These are phyloP conservation scores for Neodiprion virginianus DNA, from an alignment of 1,140 invertebrate species.

Conservation along the genomic window DNA sequence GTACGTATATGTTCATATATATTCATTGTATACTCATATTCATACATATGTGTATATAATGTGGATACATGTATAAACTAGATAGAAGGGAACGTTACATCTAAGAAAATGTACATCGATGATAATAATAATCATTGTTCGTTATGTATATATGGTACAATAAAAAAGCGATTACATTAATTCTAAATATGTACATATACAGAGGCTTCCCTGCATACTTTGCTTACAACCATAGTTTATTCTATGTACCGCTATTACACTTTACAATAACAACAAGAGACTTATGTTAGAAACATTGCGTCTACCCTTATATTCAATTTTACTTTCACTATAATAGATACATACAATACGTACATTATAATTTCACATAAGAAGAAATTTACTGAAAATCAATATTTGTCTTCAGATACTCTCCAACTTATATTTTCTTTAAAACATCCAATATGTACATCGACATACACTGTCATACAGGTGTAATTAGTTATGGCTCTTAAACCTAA, in stretches of 20 bases:
- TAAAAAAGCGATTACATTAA: conserved; percentile 49
- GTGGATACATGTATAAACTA: conserved; percentile 23
- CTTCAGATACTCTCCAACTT: conserved; percentile 15
- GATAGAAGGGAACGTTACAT: conserved; percentile 41
- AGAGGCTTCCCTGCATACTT: conserved; percentile 24
- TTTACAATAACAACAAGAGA: conserved; percentile 33
- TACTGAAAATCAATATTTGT: conserved; percentile 18
- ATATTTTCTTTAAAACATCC: conserved; percentile 37
- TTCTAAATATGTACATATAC: conserved; percentile 32
- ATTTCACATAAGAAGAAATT: conserved; percentile 24
- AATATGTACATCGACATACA: conserved; percentile 39
- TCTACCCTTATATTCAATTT: conserved; percentile 33
- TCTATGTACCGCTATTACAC: conserved; percentile 32
- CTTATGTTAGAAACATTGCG: conserved; percentile 21
- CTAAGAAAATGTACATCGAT: conserved; percentile 52
- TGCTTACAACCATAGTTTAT: conserved; percentile 23
- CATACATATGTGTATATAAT: no score
- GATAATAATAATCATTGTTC: conserved; percentile 26
- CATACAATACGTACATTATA: conserved; percentile 45
- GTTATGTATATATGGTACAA: conserved; percentile 35
- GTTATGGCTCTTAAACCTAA: conserved; percentile 36
- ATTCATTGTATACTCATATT: conserved; percentile 24
- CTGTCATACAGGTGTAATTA: conserved; percentile 19
- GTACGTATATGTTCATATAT: no score
- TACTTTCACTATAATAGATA: conserved; percentile 35